phyloP scores from a whole-genome alignment of 2,888 invertebrate species.

The Coleophora deauratella region DNA sequence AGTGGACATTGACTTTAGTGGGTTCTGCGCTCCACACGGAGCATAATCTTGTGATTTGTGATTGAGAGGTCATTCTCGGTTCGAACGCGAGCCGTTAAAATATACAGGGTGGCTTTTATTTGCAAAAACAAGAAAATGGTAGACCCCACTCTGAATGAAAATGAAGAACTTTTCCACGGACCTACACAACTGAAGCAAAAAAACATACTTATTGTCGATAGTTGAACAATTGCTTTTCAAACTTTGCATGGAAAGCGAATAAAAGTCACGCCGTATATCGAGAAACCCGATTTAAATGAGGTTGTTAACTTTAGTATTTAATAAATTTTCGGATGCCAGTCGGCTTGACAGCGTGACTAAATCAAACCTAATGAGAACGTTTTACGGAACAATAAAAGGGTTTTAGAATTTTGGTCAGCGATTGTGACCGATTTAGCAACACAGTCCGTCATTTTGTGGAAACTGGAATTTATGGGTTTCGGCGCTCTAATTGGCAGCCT shows the following conservation, averaged over 20 bases:
- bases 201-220: too few species aligned
- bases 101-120: too few species aligned
- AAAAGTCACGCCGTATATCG: too few species aligned
- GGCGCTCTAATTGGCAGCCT: slow-evolving; percentile 1
- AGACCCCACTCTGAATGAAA: too few species aligned
- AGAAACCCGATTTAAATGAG: not conserved
- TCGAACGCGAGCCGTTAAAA: not conserved
- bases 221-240: too few species aligned
- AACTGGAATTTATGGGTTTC: too few species aligned
- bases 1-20: slow-evolving; percentile 1
- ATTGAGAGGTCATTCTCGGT: slow-evolving; percentile 2
- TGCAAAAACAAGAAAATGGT: not conserved
- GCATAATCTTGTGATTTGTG: not conserved
- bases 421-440: too few species aligned
- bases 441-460: too few species aligned
- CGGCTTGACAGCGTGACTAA: slow-evolving; percentile 13
- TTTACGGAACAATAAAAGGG: slow-evolving; percentile 20
- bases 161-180: too few species aligned
- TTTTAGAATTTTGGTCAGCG: slow-evolving; percentile 28
- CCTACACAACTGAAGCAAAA: too few species aligned
- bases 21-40: not conserved
- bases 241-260: too few species aligned
- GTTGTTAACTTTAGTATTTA: not conserved
- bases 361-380: slow-evolving; percentile 26
- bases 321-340: slow-evolving; percentile 4